Conservation (phyloP, 1,140 invertebrate genomes). For the Platyscapa corneri region DNA sequence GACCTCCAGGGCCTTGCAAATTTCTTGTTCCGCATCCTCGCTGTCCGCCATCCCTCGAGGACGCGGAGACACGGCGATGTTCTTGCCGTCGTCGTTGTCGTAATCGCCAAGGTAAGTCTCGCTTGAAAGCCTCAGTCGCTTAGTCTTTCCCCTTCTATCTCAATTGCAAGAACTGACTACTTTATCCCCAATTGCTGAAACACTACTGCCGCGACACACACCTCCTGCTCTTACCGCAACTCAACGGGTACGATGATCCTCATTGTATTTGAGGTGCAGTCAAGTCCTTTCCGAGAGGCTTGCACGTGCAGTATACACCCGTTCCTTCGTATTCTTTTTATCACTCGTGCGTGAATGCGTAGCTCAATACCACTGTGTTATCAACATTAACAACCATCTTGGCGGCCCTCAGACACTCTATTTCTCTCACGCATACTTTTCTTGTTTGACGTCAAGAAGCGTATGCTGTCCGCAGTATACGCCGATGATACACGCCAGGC, state of each 20-base stretch:
- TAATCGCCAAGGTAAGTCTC: neutral
- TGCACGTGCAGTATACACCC: neutral
- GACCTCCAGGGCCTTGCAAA: slow-evolving; percentile 76
- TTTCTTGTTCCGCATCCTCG: slow-evolving; percentile 76
- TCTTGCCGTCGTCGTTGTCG: slow-evolving; percentile 21
- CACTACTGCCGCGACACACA: neutral
- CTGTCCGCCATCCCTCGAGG: slow-evolving; percentile 72
- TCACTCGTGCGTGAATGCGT: slow-evolving; percentile 3
- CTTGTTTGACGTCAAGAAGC: neutral
- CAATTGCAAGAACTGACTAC: neutral
- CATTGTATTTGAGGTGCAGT: neutral
- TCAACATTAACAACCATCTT: slow-evolving; percentile 60
- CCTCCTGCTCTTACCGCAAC: neutral
- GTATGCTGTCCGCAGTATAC: neutral
- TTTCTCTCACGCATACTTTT: neutral
- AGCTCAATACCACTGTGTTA: slow-evolving; percentile 35
- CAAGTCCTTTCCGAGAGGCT: neutral
- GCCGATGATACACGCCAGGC: too few species aligned
- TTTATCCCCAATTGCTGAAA: neutral
- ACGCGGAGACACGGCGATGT: slow-evolving; percentile 23
- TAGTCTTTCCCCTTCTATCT: neutral
- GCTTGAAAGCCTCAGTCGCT: neutral
- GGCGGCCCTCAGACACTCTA: slow-evolving; percentile 33
- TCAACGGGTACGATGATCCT: neutral
- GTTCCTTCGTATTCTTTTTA: neutral